A percentile compares a stretch with the other conserved stretches of the same genome.
Evolutionary conservation across 2,797 vertebrate species (phyloP).

Genomic region (Trachops cirrhosus): DNA sequence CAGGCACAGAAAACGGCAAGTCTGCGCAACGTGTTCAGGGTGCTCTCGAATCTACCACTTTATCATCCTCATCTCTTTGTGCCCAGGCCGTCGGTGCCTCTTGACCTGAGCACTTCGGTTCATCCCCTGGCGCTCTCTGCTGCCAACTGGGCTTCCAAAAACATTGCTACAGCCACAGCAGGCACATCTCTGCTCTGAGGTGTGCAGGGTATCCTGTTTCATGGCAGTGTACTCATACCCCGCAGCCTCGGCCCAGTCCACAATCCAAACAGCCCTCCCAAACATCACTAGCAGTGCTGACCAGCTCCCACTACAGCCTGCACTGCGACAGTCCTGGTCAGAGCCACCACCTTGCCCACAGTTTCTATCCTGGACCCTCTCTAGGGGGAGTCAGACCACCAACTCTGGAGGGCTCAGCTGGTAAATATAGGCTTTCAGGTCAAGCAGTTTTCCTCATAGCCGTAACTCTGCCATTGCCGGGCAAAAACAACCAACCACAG

Average conservation of each 20-base stretch:
- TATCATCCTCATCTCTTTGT: neutral
- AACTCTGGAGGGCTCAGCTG: neutral
- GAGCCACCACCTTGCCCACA: neutral
- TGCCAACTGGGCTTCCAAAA: neutral
- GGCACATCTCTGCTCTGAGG: neutral
- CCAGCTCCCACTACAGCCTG: rapidly evolving
- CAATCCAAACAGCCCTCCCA: neutral
- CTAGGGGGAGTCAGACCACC: neutral
- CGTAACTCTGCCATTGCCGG: neutral
- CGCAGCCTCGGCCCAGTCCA: rapidly evolving
- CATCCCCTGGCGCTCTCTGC: neutral
- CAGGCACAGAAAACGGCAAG: slow-evolving; percentile 58
- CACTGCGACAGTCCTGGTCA: neutral
- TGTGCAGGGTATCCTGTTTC: neutral
- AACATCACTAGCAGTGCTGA: neutral
- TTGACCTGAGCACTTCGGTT: neutral
- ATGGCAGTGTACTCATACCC: too few relatives aligned
- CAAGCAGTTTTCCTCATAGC: neutral
- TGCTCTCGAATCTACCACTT: neutral
- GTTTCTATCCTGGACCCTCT: neutral
- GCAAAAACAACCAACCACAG: neutral
- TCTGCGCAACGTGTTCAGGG: neutral
- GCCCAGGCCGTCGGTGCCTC: neutral
- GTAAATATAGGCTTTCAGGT: neutral
- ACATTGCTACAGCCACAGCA: rapidly evolving